Evolutionary conservation across 2,113 vertebrate genomes (phyloP), one percentile per base, ranked within the genome.

Genomic region (Poeciliopsis prolifica): DNA sequence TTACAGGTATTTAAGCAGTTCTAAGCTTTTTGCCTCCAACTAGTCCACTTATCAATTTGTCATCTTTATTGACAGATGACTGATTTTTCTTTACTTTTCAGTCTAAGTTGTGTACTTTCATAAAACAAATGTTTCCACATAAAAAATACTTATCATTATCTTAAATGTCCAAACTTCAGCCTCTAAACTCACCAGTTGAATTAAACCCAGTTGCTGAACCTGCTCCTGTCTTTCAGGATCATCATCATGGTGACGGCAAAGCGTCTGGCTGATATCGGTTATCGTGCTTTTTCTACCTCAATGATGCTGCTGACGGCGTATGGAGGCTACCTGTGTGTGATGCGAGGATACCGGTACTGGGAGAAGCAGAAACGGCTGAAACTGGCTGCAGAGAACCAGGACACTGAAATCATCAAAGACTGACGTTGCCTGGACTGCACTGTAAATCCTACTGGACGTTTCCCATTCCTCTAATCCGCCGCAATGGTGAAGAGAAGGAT

Each of bases 221-320:
- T 67, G 30, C 0, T 61, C 44, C 26, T 77, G 10, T 33, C 63
- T 14, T 51, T 71, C 67, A 85, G 87, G 75, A 65, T 40, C 64
- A 5, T 77, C 75, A 75, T 58, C 81, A 99, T 99, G 97, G 89
- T 95, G 19, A 91, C 94, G 35, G 91, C 85, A n/a, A 98, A 96
- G 94, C 96, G 94, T 26, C 69, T 98, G 24, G 97, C 97, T 13
- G 96, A 99, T 75, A 51, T 96, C 1, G 95, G 97, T 11, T 99
- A 99, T 79, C 95, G 95, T 83, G 73, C 95, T 0, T 96, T 99
- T 82, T 96, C 97, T 0, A 80, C 92, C 1, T 97, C 97, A 26
- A 99, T 99, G 97, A 93, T 97, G 92, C 86, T 98, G 66, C 93
- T 99, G 77, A 97, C 97, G 0, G 10, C 92, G 3, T 99, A 98